These are phyloP conservation scores for Stichopus chloronotus DNA, from an alignment of 35 echinoderm and acorn worm species.

Conservation along the genomic window DNA sequence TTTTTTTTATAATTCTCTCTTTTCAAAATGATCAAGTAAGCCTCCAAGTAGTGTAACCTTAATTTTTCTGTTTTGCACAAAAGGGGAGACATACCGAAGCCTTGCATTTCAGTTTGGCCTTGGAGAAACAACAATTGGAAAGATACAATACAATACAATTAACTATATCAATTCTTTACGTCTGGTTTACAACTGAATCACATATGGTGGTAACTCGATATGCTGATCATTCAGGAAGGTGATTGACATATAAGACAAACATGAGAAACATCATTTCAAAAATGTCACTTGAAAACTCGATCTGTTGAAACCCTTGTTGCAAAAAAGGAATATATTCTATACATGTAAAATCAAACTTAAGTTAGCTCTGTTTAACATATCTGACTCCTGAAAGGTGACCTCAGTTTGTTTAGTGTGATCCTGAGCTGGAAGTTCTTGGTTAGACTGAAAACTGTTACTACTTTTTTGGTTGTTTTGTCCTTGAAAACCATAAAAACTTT, in stretches of 20 bases:
- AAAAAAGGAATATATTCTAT: background rate
- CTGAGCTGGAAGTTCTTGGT: background rate
- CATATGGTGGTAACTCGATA: background rate
- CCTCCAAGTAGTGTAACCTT: background rate
- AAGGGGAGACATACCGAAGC: background rate
- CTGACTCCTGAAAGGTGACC: background rate
- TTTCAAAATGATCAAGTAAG: background rate
- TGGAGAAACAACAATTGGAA: slow-evolving; percentile 10
- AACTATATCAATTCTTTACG: background rate
- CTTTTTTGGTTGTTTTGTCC: background rate
- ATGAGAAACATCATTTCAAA: background rate
- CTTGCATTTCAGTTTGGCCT: background rate
- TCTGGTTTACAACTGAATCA: background rate
- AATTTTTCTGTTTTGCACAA: background rate
- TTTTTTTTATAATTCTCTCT: background rate
- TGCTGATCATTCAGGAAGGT: slow-evolving; percentile 3
- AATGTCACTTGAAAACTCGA: background rate
- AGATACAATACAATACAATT: background rate
- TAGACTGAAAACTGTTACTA: background rate
- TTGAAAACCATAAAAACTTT: slow-evolving; percentile 12
- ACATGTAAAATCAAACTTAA: background rate
- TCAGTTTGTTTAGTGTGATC: background rate
- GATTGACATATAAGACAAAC: background rate
- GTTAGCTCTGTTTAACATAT: background rate
- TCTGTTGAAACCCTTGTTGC: background rate